Conservation (phyloP, 1,140 invertebrate species). For the Tenebrio molitor region DNA sequence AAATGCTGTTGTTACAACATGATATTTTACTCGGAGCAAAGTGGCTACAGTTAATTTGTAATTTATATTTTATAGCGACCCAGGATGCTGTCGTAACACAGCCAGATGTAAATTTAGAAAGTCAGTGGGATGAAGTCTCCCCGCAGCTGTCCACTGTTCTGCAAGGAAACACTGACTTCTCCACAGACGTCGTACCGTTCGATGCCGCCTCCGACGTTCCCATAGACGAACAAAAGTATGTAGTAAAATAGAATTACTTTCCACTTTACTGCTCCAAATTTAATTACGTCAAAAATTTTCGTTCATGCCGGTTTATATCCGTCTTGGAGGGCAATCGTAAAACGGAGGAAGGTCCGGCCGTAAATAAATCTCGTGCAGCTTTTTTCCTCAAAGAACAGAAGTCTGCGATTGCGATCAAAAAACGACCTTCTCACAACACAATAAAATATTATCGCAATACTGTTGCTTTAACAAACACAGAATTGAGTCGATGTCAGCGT, state of each 20-base stretch:
- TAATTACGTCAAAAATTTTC: constrained; percentile 20
- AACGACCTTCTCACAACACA: no score
- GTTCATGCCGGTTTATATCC: background rate
- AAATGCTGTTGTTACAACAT: constrained; percentile 5
- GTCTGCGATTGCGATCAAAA: no score
- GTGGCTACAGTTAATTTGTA: constrained; percentile 44
- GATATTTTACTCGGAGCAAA: background rate
- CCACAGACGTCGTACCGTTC: constrained; percentile 82
- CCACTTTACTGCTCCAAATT: constrained; percentile 20
- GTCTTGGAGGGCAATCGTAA: background rate
- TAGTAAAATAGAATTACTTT: constrained; percentile 47
- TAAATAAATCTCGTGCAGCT: background rate
- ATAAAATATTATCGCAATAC: no score
- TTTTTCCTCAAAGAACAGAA: no score
- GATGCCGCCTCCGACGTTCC: constrained; percentile 86
- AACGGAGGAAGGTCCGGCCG: background rate
- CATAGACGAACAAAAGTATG: constrained; percentile 92
- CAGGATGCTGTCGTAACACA: constrained; percentile 32
- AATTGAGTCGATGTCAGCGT: no score
- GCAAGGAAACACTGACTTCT: constrained; percentile 70
- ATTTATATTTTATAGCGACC: constrained; percentile 47
- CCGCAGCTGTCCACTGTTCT: constrained; percentile 81
- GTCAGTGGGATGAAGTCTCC: constrained; percentile 81
- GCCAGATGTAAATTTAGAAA: constrained; percentile 69
- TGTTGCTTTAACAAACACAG: no score